Conservation (phyloP, 1,140 invertebrate species). For the Chrysoperla carnea region DNA sequence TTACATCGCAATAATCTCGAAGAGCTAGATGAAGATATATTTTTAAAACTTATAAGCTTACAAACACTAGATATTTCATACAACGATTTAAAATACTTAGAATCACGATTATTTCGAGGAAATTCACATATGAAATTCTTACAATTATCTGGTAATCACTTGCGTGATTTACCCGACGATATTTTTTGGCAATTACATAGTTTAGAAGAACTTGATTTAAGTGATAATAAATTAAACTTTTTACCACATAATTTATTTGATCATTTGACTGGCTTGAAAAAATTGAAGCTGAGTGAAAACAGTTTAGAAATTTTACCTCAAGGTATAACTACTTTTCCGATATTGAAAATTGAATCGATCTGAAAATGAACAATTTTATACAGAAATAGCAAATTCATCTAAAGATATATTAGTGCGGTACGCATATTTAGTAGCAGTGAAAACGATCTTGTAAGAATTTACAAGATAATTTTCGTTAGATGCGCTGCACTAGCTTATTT, state of each 20-base stretch:
- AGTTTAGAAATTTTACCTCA: slow-evolving; percentile 19
- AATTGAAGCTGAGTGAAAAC: slow-evolving; percentile 39
- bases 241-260: slow-evolving; percentile 33
- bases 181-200: slow-evolving; percentile 22
- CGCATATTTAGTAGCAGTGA: too few relatives aligned
- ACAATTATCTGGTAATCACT: slow-evolving; percentile 40
- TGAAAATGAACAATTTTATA: background rate
- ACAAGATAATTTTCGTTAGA: too few relatives aligned
- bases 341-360: too few relatives aligned
- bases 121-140: slow-evolving; percentile 42
- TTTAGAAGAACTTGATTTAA: slow-evolving; percentile 30
- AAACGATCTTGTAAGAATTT: too few relatives aligned
- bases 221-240: slow-evolving; percentile 25
- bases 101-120: slow-evolving; percentile 38
- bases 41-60: slow-evolving; percentile 41
- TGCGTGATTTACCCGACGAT: slow-evolving; percentile 20
- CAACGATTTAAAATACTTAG: slow-evolving; percentile 44
- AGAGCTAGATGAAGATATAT: slow-evolving; percentile 44
- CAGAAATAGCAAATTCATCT: too few relatives aligned
- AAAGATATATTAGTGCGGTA: too few relatives aligned
- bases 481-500: too few relatives aligned
- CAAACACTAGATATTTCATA: slow-evolving; percentile 55
- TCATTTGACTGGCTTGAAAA: slow-evolving; percentile 31
- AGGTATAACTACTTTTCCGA: slow-evolving; percentile 9
- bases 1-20: slow-evolving; percentile 56